Evolutionary conservation across 2,888 invertebrate species (phyloP), one percentile per base, ranked within the genome.

Genomic region (Microchrysa polita): DNA sequence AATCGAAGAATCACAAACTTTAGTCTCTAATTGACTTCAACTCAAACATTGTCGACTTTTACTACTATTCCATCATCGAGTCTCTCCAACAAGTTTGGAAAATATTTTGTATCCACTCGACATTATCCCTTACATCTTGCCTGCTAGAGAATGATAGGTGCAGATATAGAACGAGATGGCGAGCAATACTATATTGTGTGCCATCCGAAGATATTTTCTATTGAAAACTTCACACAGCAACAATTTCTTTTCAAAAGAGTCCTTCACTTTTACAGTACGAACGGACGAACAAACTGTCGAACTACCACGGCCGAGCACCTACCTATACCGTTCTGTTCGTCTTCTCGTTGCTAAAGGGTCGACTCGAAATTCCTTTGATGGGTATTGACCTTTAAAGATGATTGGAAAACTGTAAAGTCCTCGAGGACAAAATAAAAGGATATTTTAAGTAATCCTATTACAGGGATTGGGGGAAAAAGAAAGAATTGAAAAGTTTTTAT

Each of bases 361-460:
- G 57, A 69, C n/a, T n/a, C n/a, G n/a, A n/a, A n/a, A 57, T 27
- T 55, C 34, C 57, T 55, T 69, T 69, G 69, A 69, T 69, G 55
- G 69, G 69, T 69, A 40, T 69, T 69, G 69, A 57, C 57, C 69
- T 44, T 69, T n/a, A n/a, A 55, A 69, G 57, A 69, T 55, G 69
- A 69, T 69, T 69, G 67, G 40, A 67, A 67, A 55, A 55, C 55
- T 67, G 69, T 18, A 57, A 69, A 69, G 55, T 69, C 44, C 65
- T 48, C 65, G 48, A 65, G 22, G 12, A 65, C 14, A 48, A 22
- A 65, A 65, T 48, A 65, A 65, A 48, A 48, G 48, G 20, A 65
- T 48, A 22, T 34, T 48, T 48, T 20, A 44, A 65, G 65, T 65
- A 65, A 65, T 65, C 65, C 65, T 65, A 65, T 65, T 65, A 65